Percentiles rank a stretch among this genome's conserved stretches.
phyloP scores from a whole-genome alignment of 1,140 invertebrate genomes.

The Monochamus saltuarius region DNA sequence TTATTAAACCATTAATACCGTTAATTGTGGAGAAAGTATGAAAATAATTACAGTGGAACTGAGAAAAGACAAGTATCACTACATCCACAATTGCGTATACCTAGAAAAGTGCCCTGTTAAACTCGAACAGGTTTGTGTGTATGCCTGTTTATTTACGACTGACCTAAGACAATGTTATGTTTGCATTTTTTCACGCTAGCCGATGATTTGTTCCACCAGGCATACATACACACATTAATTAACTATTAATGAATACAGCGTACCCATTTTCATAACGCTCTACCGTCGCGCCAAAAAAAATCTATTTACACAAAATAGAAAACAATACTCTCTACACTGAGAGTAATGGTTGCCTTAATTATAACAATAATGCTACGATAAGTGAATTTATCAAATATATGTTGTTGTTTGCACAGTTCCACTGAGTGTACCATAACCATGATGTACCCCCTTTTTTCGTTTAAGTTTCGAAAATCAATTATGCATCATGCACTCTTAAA shows the following conservation, averaged over 20 bases:
- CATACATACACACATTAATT: conserved; percentile 5
- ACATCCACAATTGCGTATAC: not conserved
- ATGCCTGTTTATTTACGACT: conserved; percentile 10
- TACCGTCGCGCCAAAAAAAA: conserved; percentile 6
- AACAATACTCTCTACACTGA: not conserved
- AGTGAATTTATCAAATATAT: conserved; percentile 1
- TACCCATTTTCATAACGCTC: conserved; percentile 5
- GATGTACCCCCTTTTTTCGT: too few species aligned
- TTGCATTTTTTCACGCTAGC: not conserved
- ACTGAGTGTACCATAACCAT: too few species aligned
- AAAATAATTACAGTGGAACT: not conserved
- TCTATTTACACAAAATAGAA: not conserved
- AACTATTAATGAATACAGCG: not conserved
- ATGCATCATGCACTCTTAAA: too few species aligned
- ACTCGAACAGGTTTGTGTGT: not conserved
- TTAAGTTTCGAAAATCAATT: too few species aligned
- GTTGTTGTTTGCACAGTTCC: not conserved
- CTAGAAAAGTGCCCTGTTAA: not conserved
- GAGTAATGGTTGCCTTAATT: not conserved
- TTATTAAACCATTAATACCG: not conserved
- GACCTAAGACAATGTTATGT: conserved; percentile 3
- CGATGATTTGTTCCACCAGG: too few species aligned
- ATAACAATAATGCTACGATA: not conserved
- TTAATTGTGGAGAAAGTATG: not conserved
- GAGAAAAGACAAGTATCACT: not conserved